phyloP scores from a whole-genome alignment of 2,113 vertebrate genomes.

The Erinaceus europaeus region DNA sequence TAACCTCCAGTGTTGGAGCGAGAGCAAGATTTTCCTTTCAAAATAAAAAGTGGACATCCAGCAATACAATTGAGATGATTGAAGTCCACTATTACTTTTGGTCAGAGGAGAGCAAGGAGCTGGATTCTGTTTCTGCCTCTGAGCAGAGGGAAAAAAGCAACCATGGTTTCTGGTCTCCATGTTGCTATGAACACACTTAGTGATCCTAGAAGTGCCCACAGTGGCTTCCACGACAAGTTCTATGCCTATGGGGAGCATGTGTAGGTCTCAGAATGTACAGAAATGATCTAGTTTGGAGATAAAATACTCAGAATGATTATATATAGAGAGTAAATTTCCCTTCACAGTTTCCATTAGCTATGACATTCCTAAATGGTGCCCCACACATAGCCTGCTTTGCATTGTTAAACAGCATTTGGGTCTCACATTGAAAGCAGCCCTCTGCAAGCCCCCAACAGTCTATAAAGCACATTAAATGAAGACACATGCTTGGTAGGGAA shows the following conservation, averaged over 20 bases:
- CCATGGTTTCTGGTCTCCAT: neutral
- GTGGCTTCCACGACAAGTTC: neutral
- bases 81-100: neutral
- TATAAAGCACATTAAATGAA: neutral
- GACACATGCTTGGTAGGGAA: neutral
- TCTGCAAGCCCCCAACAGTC: no score
- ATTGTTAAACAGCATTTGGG: rapidly evolving
- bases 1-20: neutral
- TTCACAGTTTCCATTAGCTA: neutral
- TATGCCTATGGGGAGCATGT: neutral
- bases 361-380: neutral
- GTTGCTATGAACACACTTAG: neutral
- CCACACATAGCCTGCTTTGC: neutral
- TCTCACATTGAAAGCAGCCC: neutral
- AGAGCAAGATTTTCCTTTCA: neutral
- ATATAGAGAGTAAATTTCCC: neutral
- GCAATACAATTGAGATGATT: neutral
- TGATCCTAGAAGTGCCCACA: neutral
- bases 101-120: neutral
- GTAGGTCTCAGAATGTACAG: neutral
- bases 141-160: neutral
- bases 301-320: neutral
- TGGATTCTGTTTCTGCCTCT: neutral
- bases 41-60: neutral
- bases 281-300: neutral